Evolutionary conservation across 2,113 vertebrate species (phyloP), one percentile per base, ranked within the genome.

Genomic region (Podilymbus podiceps): DNA sequence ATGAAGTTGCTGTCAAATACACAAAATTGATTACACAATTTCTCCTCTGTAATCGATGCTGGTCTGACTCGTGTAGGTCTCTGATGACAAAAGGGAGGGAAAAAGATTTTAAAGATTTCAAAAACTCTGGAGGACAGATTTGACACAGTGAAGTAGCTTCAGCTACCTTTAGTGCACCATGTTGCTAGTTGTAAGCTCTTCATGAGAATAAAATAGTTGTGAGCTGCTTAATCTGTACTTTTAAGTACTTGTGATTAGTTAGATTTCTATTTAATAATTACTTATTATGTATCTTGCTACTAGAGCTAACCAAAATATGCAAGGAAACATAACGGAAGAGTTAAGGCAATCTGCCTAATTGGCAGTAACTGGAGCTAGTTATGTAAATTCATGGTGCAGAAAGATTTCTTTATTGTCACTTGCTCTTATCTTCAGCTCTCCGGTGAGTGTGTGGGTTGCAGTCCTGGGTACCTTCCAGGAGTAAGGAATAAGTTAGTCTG

Each of bases 351-450:
- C 62, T 14, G n/a, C 73, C n/a, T 73, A 52, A 95, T 82, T 79
- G 80, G 74, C 50, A 76, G 42, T 62, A 89, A 90, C 67, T 59
- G 47, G 67, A 93, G 42, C 52, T 94, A 79, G 91, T 95, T 94
- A 89, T 64, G 58, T 87, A 95, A 93, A 89, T 93, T 93, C 58
- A 75, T 42, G 74, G 49, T 91, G 53, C 74, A 82, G 73, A 75
- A 77, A 64, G 64, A 63, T 76, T 84, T 90, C 38, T 72, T 94
- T 35, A 31, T 84, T 92, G 84, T 83, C 35, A 60, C n/a, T 88
- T 83, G n/a, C 16, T 94, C 30, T 74, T 87, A 53, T 28, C 58
- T 83, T 91, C 31, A 64, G 30, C 58, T 68, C 28, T 53, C 40
- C 27, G 31, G 30, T 81, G 68, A 33, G 58, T 52, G 27, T 59